phyloP scores from a whole-genome alignment of 1,140 invertebrate genomes.

The Hermetia illucens region DNA sequence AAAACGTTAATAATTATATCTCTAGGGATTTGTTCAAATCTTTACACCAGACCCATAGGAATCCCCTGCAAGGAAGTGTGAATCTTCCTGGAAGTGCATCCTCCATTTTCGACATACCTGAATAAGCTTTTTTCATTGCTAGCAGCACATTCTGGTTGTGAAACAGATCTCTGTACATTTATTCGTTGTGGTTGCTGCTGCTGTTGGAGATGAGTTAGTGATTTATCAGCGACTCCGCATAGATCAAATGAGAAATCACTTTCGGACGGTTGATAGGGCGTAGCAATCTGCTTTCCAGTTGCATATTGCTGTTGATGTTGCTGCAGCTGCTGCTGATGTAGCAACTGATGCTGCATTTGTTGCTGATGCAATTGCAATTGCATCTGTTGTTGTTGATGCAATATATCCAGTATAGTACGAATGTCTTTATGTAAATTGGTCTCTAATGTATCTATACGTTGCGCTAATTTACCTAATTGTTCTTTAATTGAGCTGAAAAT shows the following conservation, averaged over 20 bases:
- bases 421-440: slow-evolving; percentile 8
- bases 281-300: slow-evolving; percentile 4
- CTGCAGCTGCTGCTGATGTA: slow-evolving; percentile 5
- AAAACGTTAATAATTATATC: slow-evolving; percentile 2
- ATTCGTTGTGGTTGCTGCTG: slow-evolving; percentile 1
- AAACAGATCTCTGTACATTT: slow-evolving; percentile 7
- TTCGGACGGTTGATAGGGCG: slow-evolving; percentile 9
- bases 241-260: slow-evolving; percentile 11
- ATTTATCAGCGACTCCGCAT: slow-evolving; percentile 3
- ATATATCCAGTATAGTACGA: slow-evolving; percentile 6
- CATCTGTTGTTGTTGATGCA: slow-evolving; percentile 7
- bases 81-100: neutral
- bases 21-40: neutral
- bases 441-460: slow-evolving; percentile 7
- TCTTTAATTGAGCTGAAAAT: slow-evolving; percentile 4
- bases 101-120: slow-evolving; percentile 3
- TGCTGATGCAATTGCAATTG: slow-evolving; percentile 6
- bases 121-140: slow-evolving; percentile 7
- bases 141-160: slow-evolving; percentile 7
- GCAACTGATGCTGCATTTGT: slow-evolving; percentile 4
- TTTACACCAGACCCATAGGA: neutral
- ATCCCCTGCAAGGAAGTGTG: neutral
- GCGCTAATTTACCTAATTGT: slow-evolving; percentile 6
- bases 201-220: slow-evolving; percentile 2
- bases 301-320: slow-evolving; percentile 1